Base-by-base conservation (phyloP, 2,888 invertebrate genomes). In the Rhingia campestris region DNA sequence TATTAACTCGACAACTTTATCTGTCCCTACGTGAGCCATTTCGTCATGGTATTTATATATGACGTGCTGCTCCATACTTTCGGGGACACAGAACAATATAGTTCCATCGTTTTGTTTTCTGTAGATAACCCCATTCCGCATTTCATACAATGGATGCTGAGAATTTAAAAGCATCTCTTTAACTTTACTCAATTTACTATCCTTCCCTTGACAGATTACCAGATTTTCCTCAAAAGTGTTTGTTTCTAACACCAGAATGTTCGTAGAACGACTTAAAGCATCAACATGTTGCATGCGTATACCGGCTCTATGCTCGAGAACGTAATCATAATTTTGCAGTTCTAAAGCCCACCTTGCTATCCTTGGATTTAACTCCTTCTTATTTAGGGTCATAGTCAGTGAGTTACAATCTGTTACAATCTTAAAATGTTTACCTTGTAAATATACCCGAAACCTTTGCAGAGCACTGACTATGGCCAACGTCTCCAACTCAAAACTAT, bases 291-390 rank as follows among this genome's bases (percentile, higher is more conserved):
- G 56, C 88, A 90, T 67, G 0, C 35, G 80, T 0, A 35, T 7
- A 0, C 88, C 92, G 69, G 91, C 90, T 53, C 89, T 85, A 82
- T 90, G 89, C n/a, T 56, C 86, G 10, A 90, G 75, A 4, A 35
- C 74, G 41, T 88, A 88, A 79, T 89, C 86, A 37, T 86, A 90
- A 0, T 89, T 88, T 51, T 89, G 87, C 0, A 89, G 81, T n/a
- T 85, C 54, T n/a, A 89, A 56, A 64, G 88, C 88, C 89, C 89
- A 90, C 12, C 88, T 75, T n/a, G 89, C 88, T 14, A 90, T 88
- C 61, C 88, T 86, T 0, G 88, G 86, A 22, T 86, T 69, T 5
- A 88, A 41, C 33, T 89, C 87, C 30, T 49, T 69, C 22, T 79
- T 79, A 9, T 47, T 61, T 45, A 70, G 43, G 12, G 73, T 86